Evolutionary conservation across 2,797 vertebrate species (phyloP).

Genomic region (Neosalanx taihuensis): DNA sequence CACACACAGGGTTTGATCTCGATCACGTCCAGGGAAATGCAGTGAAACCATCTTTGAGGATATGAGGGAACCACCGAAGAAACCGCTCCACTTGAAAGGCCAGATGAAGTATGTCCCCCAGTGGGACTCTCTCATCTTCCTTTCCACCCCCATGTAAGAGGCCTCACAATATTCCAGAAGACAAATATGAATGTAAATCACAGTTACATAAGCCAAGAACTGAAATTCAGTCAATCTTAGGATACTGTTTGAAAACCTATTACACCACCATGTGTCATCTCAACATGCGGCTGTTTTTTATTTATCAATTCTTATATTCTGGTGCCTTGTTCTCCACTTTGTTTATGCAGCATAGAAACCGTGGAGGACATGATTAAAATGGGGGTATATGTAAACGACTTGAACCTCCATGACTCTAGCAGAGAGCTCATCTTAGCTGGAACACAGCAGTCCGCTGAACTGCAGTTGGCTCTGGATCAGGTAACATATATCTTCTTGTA

Average conservation of each 20-base stretch:
- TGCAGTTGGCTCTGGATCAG: slow-evolving; percentile 76
- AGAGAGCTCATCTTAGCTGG: slow-evolving; percentile 75
- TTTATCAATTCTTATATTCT: too few species aligned
- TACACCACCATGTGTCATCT: neutral
- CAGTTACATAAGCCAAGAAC: neutral
- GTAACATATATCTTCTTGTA: slow-evolving; percentile 32
- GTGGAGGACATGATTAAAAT: slow-evolving; percentile 80
- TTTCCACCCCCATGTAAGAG: slow-evolving; percentile 76
- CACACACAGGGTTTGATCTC: neutral
- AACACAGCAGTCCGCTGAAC: slow-evolving; percentile 77
- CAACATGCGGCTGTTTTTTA: too few species aligned
- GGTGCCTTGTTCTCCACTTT: neutral
- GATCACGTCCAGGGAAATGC: slow-evolving; percentile 64
- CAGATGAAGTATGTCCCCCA: slow-evolving; percentile 79
- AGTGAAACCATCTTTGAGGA: slow-evolving; percentile 79
- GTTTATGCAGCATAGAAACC: slow-evolving; percentile 67
- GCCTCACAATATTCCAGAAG: too few species aligned
- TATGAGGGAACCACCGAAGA: slow-evolving; percentile 74
- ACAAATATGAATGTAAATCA: neutral
- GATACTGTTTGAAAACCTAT: neutral
- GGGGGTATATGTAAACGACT: slow-evolving; percentile 74
- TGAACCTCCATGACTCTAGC: slow-evolving; percentile 78
- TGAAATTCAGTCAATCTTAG: neutral
- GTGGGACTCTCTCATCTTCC: slow-evolving; percentile 79
- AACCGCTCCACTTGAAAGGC: slow-evolving; percentile 76